Evolutionary conservation across 23 tunicate species (phyloP), one percentile per base, ranked within the genome.

Genomic region (Corella eumyota): DNA sequence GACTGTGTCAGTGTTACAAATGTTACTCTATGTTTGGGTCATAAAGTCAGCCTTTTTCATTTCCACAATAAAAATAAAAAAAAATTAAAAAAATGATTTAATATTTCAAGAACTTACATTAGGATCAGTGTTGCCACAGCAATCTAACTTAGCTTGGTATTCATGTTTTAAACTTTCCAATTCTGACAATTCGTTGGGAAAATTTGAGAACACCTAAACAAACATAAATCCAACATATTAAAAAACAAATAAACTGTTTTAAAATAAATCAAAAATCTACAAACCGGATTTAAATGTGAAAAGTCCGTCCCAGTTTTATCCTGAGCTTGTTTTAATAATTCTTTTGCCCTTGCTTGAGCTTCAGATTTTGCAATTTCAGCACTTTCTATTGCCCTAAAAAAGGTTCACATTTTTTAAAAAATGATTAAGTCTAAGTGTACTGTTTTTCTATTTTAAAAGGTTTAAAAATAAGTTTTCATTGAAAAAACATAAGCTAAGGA

Each of bases 61-160:
- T n/a, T n/a, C n/a, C n/a, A n/a, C n/a, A n/a, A n/a, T n/a, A n/a
- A n/a, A n/a, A n/a, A n/a, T n/a, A n/a, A n/a, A n/a, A n/a, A n/a
- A n/a, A n/a, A n/a, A n/a, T n/a, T n/a, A n/a, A n/a, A n/a, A n/a
- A n/a, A n/a, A n/a, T n/a, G n/a, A n/a, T n/a, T n/a, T n/a, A n/a
- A n/a, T 21, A n/a, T 11, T n/a, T 45, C 45, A 13, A 37, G 20
- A 32, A 30, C 26, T 20, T 46, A 79, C 88, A 66, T 73, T 69
- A 6, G 92, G 81, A 60, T 82, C 92, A 28, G 92, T 82, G 45
- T 30, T 45, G 6, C 81, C 72, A 46, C 80, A 82, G 44, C 92
- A 82, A 26, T 82, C 92, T 11, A 76, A 75, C 32, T 69, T 67
- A 2, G 92, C 79, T 45, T 45, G 45, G 25, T 24, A 74, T 19